phyloP scores from a whole-genome alignment of 92 coral and sea anemone species.

The Umimayanthus chanpuru region DNA sequence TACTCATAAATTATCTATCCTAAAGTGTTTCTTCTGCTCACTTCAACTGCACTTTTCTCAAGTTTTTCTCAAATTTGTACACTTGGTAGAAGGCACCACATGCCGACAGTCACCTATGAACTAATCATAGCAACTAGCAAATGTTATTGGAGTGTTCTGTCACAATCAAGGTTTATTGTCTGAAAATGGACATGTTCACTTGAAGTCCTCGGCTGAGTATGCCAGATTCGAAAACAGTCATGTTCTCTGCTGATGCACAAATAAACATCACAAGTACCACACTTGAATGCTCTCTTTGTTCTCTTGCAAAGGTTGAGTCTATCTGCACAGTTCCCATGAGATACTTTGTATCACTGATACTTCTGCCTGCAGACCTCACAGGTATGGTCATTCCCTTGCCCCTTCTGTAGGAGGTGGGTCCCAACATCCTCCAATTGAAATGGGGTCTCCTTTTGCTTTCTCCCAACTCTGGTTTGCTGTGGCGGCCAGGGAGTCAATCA shows the following conservation, averaged over 20 bases:
- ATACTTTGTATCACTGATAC: constrained; percentile 37
- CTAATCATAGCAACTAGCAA: constrained; percentile 24
- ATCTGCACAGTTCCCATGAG: constrained; percentile 38
- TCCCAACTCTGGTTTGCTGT: constrained; percentile 46
- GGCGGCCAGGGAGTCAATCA: constrained; percentile 50
- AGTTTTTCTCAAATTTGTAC: constrained; percentile 5
- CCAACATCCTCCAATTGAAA: constrained; percentile 45
- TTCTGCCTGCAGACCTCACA: constrained; percentile 60
- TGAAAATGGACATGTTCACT: constrained; percentile 26
- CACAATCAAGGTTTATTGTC: constrained; percentile 17
- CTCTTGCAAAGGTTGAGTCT: constrained; percentile 36
- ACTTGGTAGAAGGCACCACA: constrained; percentile 19
- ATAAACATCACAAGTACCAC: constrained; percentile 46
- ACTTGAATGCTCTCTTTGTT: constrained; percentile 55
- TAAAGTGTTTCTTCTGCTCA: constrained; percentile 24
- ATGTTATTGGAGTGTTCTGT: constrained; percentile 22
- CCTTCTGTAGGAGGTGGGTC: constrained; percentile 48
- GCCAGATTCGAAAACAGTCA: constrained; percentile 29
- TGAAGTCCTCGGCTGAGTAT: constrained; percentile 53
- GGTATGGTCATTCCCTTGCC: constrained; percentile 51
- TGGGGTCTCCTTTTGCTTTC: constrained; percentile 49
- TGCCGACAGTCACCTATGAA: constrained; percentile 12
- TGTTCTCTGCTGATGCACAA: constrained; percentile 57
- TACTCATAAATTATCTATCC: constrained; percentile 19
- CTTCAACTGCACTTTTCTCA: constrained; percentile 32